These are phyloP conservation scores for Sinella curviseta DNA, from an alignment of 1,140 invertebrate genomes.

Conservation along the genomic window DNA sequence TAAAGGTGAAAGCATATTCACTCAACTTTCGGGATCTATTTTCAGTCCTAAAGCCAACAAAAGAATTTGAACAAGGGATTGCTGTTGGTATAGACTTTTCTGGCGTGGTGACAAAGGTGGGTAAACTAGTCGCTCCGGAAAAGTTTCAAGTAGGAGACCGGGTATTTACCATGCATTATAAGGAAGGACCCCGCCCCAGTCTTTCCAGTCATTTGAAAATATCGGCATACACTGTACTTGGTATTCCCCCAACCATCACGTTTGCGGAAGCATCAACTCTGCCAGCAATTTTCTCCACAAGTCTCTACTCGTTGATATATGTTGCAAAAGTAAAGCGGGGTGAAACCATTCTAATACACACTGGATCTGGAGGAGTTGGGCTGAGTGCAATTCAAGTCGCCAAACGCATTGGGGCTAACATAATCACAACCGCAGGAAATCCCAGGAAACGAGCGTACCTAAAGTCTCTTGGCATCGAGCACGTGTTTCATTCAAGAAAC, in stretches of 20 bases:
- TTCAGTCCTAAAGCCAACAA: background rate
- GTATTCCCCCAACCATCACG: conserved; percentile 14
- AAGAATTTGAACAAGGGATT: background rate
- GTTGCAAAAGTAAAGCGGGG: background rate
- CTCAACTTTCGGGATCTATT: conserved; percentile 31
- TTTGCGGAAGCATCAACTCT: background rate
- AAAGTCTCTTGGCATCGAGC: background rate
- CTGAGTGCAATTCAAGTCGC: conserved; percentile 54
- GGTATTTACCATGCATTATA: background rate
- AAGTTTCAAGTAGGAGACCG: background rate
- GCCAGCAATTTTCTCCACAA: background rate
- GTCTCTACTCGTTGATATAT: background rate
- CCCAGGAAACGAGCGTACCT: conserved; percentile 24
- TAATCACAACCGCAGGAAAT: background rate
- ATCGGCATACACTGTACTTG: background rate
- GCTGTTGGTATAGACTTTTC: conserved; percentile 26
- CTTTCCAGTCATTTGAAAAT: background rate
- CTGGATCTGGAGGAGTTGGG: background rate
- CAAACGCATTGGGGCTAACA: background rate
- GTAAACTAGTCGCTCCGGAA: background rate
- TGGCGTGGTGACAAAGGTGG: conserved; percentile 17
- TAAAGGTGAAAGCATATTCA: conserved; percentile 20
- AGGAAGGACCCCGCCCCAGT: background rate
- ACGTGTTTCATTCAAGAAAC: conserved; percentile 33
- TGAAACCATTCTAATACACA: background rate